Percentiles rank a stretch among this genome's conserved stretches.
phyloP scores from a whole-genome alignment of 2,797 vertebrate species.

The Alcedo quadribrachys region DNA sequence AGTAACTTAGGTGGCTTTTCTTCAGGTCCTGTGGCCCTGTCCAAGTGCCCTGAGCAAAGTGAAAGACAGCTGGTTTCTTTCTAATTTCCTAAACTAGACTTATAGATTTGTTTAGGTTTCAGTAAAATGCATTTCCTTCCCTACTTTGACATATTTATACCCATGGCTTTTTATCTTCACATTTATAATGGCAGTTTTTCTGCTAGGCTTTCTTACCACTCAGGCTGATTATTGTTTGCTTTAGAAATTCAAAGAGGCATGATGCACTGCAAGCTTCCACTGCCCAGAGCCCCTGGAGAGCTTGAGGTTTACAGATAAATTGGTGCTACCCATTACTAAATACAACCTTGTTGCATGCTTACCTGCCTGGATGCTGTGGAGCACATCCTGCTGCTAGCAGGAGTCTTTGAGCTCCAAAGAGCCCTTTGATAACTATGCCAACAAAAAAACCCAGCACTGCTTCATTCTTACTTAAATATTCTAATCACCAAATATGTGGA shows the following conservation, averaged over 20 bases:
- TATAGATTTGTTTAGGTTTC: neutral
- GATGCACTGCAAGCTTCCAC: neutral
- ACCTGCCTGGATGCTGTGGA: slow-evolving; percentile 28
- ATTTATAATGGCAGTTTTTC: slow-evolving; percentile 12
- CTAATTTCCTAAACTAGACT: neutral
- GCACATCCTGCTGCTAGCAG: neutral
- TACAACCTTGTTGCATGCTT: neutral
- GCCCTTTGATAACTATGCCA: slow-evolving; percentile 18
- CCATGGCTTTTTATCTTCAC: neutral
- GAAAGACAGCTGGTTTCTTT: neutral
- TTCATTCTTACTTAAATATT: slow-evolving; percentile 3
- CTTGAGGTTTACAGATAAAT: slow-evolving; percentile 35
- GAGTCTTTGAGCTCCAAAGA: slow-evolving; percentile 1
- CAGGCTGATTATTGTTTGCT: slow-evolving; percentile 18
- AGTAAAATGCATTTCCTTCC: neutral
- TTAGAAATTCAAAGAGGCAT: slow-evolving; percentile 25
- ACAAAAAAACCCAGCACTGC: slow-evolving; percentile 13
- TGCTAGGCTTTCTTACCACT: neutral
- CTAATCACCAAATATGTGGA: neutral
- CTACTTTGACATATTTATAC: neutral
- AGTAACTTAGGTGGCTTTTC: neutral
- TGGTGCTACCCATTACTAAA: neutral
- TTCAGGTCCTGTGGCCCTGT: neutral
- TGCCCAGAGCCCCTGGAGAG: neutral
- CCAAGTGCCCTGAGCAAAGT: neutral